Base-by-base conservation (phyloP, 2,797 vertebrate genomes). In the Microctenopoma steveboyesi region DNA sequence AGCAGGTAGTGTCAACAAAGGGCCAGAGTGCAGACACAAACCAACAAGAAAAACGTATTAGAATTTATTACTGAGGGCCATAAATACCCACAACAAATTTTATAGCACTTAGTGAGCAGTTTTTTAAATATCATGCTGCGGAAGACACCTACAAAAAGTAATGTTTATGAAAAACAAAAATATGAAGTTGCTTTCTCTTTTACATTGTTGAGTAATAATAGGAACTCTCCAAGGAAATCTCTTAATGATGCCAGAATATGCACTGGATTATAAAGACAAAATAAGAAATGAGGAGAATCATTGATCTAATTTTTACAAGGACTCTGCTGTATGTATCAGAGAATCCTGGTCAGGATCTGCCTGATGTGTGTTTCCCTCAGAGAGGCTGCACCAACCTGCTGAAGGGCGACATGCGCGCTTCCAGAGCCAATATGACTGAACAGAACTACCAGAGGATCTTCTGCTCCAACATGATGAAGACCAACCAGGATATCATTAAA, bases 401-500 rank as follows among this genome's bases (percentile, higher is more conserved):
- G 60, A 93, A 93, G 54, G 93, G 93, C 0, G 93, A 94, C 79
- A 84, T 79, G 1, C 89, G 92, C 25, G 52, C 78, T 1, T 89
- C 93, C 0, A 84, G 90, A 6, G 63, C 73, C 64, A 94, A 94
- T 88, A 86, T 83, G 62, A 94, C 92, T 0, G 89, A 92, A 18
- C 79, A 65, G 11, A 81, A 76, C 75, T 96, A 96, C 72, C 89
- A 94, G 78, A 89, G 78, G 67, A 84, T 95, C 68, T 96, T 95
- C 91, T 97, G 96, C 54, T 94, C 95, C 83, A 96, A 95, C 89
- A 96, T 97, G 95, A 95, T 96, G 95, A 94, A 93, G 78, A 81
- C 91, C 85, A 97, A 96, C 86, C 72, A 73, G 78, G 88, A 94
- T 54, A 89, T 90, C 0, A 76, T 94, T 72, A 83, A 37, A 10